Conservation (phyloP, 2,113 vertebrate genomes). For the Puma concolor region DNA sequence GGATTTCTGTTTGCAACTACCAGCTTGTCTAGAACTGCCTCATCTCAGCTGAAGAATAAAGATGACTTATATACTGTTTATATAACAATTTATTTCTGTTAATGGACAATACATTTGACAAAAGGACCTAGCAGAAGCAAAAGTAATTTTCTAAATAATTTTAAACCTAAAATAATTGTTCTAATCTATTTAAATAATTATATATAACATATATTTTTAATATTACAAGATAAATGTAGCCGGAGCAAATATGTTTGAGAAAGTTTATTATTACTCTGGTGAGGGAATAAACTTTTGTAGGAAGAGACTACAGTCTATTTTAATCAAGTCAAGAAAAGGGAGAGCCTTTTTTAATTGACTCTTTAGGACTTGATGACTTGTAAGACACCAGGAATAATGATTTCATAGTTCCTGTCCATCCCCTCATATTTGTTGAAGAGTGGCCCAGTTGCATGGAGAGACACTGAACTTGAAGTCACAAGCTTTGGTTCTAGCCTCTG, state of each 20-base stretch:
- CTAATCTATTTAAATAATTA: not conserved
- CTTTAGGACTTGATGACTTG: not conserved
- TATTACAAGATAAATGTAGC: not conserved
- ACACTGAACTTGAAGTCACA: not conserved
- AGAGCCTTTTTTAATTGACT: not conserved
- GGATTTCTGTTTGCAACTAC: not conserved
- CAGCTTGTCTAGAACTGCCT: not conserved
- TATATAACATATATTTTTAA: not conserved
- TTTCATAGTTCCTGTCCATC: not conserved
- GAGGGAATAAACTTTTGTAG: not conserved
- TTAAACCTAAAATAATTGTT: slow-evolving; percentile 4
- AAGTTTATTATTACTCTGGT: slow-evolving; percentile 4
- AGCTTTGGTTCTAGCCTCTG: not conserved
- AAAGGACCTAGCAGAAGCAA: not conserved
- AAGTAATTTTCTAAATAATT: not conserved
- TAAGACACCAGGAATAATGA: not conserved
- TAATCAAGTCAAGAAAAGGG: not conserved
- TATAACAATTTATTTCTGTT: not conserved
- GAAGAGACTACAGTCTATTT: not conserved
- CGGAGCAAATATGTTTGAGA: slow-evolving; percentile 5
- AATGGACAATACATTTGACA: not conserved
- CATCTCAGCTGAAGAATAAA: not conserved
- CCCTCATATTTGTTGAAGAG: not conserved
- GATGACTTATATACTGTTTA: slow-evolving; percentile 9
- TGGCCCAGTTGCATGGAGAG: not conserved